These are phyloP conservation scores for Dugesia japonica DNA, from an alignment of 2,888 invertebrate genomes.

Conservation along the genomic window DNA sequence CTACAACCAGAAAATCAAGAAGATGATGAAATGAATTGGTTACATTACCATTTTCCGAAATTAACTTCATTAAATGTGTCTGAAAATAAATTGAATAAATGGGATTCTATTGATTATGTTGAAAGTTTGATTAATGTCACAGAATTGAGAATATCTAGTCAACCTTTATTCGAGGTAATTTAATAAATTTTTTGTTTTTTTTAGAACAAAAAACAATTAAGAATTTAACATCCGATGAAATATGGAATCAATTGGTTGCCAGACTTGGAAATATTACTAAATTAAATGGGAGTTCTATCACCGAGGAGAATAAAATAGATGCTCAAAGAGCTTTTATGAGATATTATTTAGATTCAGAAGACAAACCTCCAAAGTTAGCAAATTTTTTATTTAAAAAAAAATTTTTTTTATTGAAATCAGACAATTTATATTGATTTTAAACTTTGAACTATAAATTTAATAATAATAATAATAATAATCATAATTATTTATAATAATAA, in stretches of 20 bases:
- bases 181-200: background rate
- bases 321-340: background rate
- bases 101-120: background rate
- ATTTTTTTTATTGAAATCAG: too few relatives aligned
- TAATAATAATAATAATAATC: too few relatives aligned
- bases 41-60: background rate
- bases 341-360: background rate
- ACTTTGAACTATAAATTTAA: too few relatives aligned
- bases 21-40: background rate
- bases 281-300: background rate
- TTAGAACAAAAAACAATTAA: background rate
- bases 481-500: too few relatives aligned
- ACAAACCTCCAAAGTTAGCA: background rate
- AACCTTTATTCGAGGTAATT: background rate
- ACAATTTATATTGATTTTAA: too few relatives aligned
- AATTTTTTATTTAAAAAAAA: too few relatives aligned
- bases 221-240: background rate
- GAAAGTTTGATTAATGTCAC: background rate
- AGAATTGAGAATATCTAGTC: background rate
- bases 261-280: background rate
- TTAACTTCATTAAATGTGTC: background rate
- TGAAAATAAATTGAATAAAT: background rate
- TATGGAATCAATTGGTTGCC: background rate
- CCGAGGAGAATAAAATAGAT: constrained; percentile 1
- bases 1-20: constrained; percentile 10